phyloP scores from a whole-genome alignment of 2,797 vertebrate genomes.

The Chelidonichthys spinosus region DNA sequence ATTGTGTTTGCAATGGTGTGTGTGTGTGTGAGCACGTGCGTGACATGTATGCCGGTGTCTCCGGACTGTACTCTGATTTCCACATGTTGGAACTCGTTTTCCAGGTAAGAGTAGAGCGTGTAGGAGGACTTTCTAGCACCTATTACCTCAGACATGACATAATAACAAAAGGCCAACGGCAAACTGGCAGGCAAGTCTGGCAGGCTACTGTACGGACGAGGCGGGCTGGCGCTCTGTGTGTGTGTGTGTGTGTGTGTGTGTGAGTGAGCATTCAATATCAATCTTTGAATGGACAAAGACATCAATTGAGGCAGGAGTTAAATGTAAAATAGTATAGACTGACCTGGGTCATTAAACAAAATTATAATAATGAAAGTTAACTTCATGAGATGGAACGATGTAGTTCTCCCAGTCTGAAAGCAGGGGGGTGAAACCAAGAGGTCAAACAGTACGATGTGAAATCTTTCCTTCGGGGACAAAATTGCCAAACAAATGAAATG shows the following conservation, averaged over 20 bases:
- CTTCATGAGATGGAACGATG: constrained; percentile 3
- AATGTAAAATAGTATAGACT: not conserved
- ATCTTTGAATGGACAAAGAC: not conserved
- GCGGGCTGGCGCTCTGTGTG: not conserved
- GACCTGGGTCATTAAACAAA: constrained; percentile 10
- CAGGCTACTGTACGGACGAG: constrained; percentile 32
- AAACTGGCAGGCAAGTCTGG: constrained; percentile 60
- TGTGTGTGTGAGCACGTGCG: constrained; percentile 45
- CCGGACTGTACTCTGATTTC: constrained; percentile 55
- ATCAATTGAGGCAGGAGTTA: not conserved
- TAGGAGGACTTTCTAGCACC: constrained; percentile 57
- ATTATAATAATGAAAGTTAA: not conserved
- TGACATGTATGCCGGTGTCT: constrained; percentile 33
- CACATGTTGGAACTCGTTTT: constrained; percentile 73
- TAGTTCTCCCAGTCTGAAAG: constrained; percentile 14
- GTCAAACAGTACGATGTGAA: constrained; percentile 72
- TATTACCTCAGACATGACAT: constrained; percentile 54
- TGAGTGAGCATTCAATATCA: not conserved
- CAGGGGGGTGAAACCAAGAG: constrained; percentile 31
- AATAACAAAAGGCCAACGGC: constrained; percentile 58
- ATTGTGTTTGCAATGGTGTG: constrained; percentile 37
- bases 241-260: not conserved
- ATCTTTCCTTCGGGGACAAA: constrained; percentile 74
- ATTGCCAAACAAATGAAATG: constrained; percentile 77
- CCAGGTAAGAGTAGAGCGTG: constrained; percentile 39